Conservation (phyloP, 2,113 vertebrate species). For the Pseudorhombus dupliciocellatus region DNA sequence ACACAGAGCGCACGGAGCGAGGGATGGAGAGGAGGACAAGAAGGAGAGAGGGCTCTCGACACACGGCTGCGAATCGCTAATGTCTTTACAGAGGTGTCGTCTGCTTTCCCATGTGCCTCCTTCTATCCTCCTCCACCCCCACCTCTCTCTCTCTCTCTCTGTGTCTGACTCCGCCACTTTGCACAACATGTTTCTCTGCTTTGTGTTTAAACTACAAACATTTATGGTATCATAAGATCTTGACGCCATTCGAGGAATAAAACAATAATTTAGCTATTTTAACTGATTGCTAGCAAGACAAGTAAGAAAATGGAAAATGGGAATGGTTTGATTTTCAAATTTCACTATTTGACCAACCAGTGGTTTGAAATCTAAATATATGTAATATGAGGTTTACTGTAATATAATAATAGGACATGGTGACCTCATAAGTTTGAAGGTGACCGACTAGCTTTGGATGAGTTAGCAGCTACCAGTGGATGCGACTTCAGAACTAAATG, state of each 20-base stretch:
- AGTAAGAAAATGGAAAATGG: no score
- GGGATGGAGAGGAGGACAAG: constrained; percentile 37
- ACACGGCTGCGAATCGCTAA: constrained; percentile 61
- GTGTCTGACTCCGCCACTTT: neutral
- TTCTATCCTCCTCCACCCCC: neutral
- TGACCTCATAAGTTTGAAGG: no score
- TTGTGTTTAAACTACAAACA: neutral
- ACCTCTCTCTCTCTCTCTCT: constrained; percentile 4
- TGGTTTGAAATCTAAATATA: no score
- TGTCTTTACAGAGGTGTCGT: constrained; percentile 52
- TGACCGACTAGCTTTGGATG: no score
- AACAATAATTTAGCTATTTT: no score
- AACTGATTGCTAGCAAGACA: no score
- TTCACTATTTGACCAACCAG: no score
- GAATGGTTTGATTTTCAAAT: no score
- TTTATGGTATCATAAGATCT: neutral
- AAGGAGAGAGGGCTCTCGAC: constrained; percentile 35
- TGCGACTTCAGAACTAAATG: no score
- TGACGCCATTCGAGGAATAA: neutral
- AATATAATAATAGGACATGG: no score
- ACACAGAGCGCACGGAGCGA: constrained; percentile 39
- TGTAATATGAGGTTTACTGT: no score
- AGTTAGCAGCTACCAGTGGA: no score
- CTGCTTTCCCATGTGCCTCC: constrained; percentile 25
- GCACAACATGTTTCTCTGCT: neutral